These are phyloP conservation scores for Apocrypta bakeri DNA, from an alignment of 1,140 invertebrate genomes.

Conservation along the genomic window DNA sequence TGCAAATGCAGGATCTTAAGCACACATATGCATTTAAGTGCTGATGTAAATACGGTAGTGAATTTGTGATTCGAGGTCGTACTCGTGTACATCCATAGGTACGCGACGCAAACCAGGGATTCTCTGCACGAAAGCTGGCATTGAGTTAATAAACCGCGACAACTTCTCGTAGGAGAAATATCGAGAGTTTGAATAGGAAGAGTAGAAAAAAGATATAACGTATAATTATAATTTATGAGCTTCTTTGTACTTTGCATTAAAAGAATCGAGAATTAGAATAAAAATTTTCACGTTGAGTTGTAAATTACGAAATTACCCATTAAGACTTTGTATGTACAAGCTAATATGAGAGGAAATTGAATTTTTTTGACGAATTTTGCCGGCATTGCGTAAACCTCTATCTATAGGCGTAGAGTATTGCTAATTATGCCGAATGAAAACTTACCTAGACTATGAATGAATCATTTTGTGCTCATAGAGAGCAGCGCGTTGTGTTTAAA, in stretches of 20 bases:
- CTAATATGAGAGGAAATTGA: not conserved
- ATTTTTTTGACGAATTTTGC: not conserved
- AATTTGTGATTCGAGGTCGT: conserved; percentile 28
- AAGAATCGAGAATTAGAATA: not conserved
- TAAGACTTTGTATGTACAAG: not conserved
- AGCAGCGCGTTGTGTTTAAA: too few species aligned
- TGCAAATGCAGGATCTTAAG: conserved; percentile 28
- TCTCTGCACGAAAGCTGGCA: not conserved
- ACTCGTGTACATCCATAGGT: not conserved
- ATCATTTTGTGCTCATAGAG: not conserved
- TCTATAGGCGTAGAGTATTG: not conserved
- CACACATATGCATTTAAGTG: conserved; percentile 5
- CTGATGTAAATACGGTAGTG: conserved; percentile 30
- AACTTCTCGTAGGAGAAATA: not conserved
- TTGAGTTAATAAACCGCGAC: conserved; percentile 13
- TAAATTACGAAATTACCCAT: not conserved
- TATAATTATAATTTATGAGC: not conserved
- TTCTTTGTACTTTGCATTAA: not conserved
- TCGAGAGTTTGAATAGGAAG: not conserved
- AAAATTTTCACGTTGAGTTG: not conserved
- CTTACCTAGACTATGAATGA: not conserved
- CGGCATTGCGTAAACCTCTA: not conserved
- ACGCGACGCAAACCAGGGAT: not conserved
- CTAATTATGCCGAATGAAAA: not conserved
- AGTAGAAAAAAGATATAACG: not conserved